These are phyloP conservation scores for Leucophenga montana DNA, from an alignment of 2,888 invertebrate genomes.

Conservation along the genomic window DNA sequence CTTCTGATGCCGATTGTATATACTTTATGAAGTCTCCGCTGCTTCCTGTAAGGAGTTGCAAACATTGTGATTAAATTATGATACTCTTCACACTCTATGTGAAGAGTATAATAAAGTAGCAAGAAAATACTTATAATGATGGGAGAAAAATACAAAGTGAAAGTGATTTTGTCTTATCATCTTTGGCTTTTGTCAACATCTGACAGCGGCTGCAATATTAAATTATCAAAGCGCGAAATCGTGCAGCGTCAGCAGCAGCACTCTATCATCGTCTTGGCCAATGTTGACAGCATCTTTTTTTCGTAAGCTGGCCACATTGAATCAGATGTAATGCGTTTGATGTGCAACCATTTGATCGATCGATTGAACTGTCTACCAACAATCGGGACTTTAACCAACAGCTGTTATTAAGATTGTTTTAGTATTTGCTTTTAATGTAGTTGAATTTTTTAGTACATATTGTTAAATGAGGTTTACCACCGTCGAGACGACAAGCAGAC, in stretches of 20 bases:
- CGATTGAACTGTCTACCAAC: not conserved
- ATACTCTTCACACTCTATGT: no score
- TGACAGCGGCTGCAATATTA: not conserved
- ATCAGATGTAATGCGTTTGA: not conserved
- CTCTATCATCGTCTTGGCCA: slow-evolving; percentile 2
- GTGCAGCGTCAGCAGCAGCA: not conserved
- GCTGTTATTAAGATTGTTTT: not conserved
- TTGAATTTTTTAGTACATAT: no score
- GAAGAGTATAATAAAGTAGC: no score
- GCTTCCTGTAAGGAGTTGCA: no score
- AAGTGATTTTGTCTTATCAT: slow-evolving; percentile 19
- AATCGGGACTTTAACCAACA: not conserved
- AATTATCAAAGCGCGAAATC: slow-evolving; percentile 15
- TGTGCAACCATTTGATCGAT: slow-evolving; percentile 4
- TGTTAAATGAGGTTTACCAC: no score
- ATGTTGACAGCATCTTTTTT: slow-evolving; percentile 12
- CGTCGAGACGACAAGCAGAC: no score
- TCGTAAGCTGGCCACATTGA: not conserved
- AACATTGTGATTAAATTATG: no score
- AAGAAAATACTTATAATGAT: not conserved
- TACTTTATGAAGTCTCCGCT: no score
- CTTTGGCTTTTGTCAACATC: slow-evolving; percentile 11
- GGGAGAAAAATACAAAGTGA: slow-evolving; percentile 3
- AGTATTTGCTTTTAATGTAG: not conserved
- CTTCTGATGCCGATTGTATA: no score